Evolutionary conservation across 2,888 invertebrate species (phyloP), one percentile per base, ranked within the genome.

Genomic region (Ichneumoninae sp.): DNA sequence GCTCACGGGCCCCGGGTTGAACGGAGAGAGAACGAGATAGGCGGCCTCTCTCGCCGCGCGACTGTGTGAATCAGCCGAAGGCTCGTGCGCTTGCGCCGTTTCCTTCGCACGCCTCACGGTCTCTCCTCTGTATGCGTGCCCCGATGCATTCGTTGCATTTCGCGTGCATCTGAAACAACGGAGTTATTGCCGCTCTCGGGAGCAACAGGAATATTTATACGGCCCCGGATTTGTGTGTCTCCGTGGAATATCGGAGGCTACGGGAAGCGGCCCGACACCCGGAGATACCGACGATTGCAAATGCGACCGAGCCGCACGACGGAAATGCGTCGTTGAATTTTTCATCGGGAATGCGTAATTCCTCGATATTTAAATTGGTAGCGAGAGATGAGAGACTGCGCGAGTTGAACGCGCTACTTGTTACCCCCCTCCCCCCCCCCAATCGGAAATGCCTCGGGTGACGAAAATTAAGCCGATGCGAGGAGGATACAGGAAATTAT

Each of bases 1-100:
- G 74, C 72, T 69, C 54, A 44, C 60, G 74, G 70, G 74, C 66
- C 50, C 74, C 57, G 60, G 22, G 62, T 40, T 26, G 44, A 30
- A 65, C 16, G n/a, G 71, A 57, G 57, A 75, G 50, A 85, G 72
- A 80, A 50, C 70, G 54, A 52, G 66, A 47, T 68, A 26, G 44
- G 7, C 50, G 22, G 30, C 22, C 13, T 44, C 47, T 69, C 69
- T 19, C 40, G 54, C 22, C 50, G 10, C 47, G 60, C 52, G 66
- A 26, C 47, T 82, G 79, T 78, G 81, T 70, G 81, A 72, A 69
- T 26, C 75, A 30, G 16, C 50, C 33, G 70, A 76, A 72, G 95
- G 94, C 76, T 93, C 94, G 93, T 86, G 94, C 92, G 87, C 87
- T 86, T 91, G 85, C 91, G 91, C 79, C 91, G 91, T 88, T 94